Evolutionary conservation across 2,888 invertebrate species (phyloP).

Genomic region (Ischnura elegans): DNA sequence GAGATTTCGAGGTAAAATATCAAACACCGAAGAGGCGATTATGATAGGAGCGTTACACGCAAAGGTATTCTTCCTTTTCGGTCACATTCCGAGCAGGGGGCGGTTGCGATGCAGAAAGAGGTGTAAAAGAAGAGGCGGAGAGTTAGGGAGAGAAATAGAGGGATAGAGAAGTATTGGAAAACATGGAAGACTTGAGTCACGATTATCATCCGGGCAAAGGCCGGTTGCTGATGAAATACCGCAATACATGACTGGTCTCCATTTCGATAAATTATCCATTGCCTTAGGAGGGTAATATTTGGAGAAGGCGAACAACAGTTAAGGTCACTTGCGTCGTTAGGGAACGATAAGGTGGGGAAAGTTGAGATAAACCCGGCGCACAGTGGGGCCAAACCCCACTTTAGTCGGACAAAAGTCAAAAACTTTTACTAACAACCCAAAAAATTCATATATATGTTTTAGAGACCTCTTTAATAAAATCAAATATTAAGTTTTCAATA

Average conservation of each 20-base stretch:
- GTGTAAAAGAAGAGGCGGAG: not conserved
- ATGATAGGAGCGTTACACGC: slow-evolving; percentile 50
- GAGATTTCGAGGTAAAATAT: not conserved
- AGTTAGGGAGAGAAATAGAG: not conserved
- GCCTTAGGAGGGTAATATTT: too few species aligned
- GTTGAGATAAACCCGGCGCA: too few species aligned
- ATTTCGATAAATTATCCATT: not conserved
- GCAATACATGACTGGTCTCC: not conserved
- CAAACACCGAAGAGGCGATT: slow-evolving; percentile 45
- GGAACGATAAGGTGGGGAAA: too few species aligned
- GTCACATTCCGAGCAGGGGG: slow-evolving; percentile 14
- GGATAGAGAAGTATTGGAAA: not conserved
- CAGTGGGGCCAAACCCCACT: too few species aligned
- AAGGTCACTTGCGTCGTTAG: too few species aligned
- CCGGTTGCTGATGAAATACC: slow-evolving; percentile 21
- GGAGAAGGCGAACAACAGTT: too few species aligned
- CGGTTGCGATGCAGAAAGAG: slow-evolving; percentile 19
- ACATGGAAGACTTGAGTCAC: not conserved
- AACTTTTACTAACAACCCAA: too few species aligned
- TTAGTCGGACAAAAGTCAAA: too few species aligned
- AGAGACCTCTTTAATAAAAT: too few species aligned
- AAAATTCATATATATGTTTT: too few species aligned
- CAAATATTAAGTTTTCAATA: too few species aligned
- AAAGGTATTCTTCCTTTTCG: slow-evolving; percentile 16
- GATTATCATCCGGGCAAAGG: slow-evolving; percentile 18